These are phyloP conservation scores for Rhopalosiphum nymphaeae DNA, from an alignment of 2,888 invertebrate species.

Conservation along the genomic window DNA sequence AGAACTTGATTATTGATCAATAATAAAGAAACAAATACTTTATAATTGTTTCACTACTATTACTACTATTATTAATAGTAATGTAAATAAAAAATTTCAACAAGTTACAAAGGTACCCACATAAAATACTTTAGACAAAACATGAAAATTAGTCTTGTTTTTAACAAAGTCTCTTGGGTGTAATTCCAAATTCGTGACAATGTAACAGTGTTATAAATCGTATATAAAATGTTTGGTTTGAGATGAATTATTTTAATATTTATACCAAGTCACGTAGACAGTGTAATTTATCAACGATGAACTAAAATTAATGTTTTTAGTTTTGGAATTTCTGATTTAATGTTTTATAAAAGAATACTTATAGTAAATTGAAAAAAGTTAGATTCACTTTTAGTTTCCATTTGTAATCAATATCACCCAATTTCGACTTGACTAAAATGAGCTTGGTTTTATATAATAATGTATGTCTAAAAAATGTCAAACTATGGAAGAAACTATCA, in stretches of 20 bases:
- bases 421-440: not conserved
- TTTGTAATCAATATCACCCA: not conserved
- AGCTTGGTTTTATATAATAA: not conserved
- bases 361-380: not conserved
- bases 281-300: not conserved
- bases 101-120: not conserved
- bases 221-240: not conserved
- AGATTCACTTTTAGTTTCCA: not conserved
- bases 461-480: not conserved
- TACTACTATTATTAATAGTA: not conserved
- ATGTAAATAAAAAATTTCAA: not conserved
- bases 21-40: not conserved
- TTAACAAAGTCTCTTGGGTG: too few species aligned
- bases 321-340: not conserved
- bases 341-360: not conserved
- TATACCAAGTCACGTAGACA: not conserved
- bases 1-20: not conserved
- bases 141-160: conserved; percentile 4
- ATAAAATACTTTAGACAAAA: not conserved
- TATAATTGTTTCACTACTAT: not conserved
- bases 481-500: not conserved
- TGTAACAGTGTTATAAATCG: not conserved
- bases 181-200: not conserved
- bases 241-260: conserved; percentile 12
- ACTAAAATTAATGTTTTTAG: conserved; percentile 4